Evolutionary conservation across 2,888 invertebrate genomes (phyloP).

Genomic region (Calliphora vomitoria): DNA sequence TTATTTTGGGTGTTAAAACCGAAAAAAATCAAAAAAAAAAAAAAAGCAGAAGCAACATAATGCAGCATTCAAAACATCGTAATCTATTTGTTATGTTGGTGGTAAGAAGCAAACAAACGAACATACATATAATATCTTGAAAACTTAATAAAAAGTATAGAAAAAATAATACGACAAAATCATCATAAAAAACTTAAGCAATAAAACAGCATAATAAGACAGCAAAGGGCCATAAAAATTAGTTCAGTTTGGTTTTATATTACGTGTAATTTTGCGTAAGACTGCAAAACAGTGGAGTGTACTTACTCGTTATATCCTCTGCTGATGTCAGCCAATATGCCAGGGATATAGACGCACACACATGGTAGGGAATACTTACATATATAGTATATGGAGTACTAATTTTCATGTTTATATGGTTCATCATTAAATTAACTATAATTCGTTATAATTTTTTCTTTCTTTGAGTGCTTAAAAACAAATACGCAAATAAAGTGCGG

Average conservation of each 20-base stretch:
- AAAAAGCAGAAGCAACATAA: neutral
- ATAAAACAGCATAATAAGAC: slow-evolving; percentile 37
- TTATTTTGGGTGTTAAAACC: neutral
- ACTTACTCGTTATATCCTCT: neutral
- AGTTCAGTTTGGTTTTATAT: neutral
- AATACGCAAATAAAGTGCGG: neutral
- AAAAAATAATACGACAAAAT: neutral
- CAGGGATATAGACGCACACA: neutral
- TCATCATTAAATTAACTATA: slow-evolving; percentile 19
- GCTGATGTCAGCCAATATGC: neutral
- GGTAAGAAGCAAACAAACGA: neutral
- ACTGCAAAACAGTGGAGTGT: neutral
- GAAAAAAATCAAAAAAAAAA: no score
- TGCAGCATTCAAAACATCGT: neutral
- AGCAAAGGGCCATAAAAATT: slow-evolving; percentile 25
- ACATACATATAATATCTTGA: neutral
- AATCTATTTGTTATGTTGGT: neutral
- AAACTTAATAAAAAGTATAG: slow-evolving; percentile 4
- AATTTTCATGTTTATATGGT: slow-evolving; percentile 24
- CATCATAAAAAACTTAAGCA: slow-evolving; percentile 37
- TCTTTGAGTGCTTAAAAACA: neutral
- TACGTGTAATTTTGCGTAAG: neutral
- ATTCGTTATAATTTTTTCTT: neutral
- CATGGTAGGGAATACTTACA: neutral
- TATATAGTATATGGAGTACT: no score